A percentile compares a stretch with the other conserved stretches of the same genome.
Conservation (phyloP, 2,797 vertebrate species). For the Betta splendens region DNA sequence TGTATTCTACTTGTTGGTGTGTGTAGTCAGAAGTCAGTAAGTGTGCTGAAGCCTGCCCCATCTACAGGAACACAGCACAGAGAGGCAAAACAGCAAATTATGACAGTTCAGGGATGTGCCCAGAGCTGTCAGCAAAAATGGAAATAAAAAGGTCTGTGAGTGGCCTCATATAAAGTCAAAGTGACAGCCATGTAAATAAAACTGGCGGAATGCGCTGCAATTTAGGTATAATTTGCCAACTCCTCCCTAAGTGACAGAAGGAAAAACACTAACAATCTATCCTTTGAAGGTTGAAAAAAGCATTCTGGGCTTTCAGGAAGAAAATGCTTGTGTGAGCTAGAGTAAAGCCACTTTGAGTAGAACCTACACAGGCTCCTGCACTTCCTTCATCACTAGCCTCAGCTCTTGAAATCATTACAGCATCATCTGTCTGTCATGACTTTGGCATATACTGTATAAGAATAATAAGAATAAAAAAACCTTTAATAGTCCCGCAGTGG, state of each 20-base stretch:
- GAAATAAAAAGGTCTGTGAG: constrained; percentile 62
- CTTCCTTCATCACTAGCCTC: constrained; percentile 48
- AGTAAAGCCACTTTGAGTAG: constrained; percentile 52
- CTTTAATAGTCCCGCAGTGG: too few species aligned
- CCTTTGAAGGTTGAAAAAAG: constrained; percentile 70
- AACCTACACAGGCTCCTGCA: constrained; percentile 50
- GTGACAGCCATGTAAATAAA: constrained; percentile 78
- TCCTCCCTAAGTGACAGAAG: constrained; percentile 14
- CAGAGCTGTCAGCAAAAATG: constrained; percentile 70
- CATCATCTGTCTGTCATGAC: constrained; percentile 73
- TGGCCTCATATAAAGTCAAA: constrained; percentile 55
- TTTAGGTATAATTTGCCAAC: constrained; percentile 61
- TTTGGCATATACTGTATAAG: constrained; percentile 69
- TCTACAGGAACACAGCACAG: constrained; percentile 41
- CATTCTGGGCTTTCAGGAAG: constrained; percentile 31
- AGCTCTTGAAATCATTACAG: constrained; percentile 71
- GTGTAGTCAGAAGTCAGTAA: constrained; percentile 6
- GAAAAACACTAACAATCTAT: constrained; percentile 50
- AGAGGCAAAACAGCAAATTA: constrained; percentile 63
- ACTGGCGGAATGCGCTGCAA: constrained; percentile 58
- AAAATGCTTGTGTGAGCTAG: constrained; percentile 49
- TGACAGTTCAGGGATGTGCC: constrained; percentile 68
- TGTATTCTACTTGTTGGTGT: constrained; percentile 27
- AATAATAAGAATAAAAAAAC: too few species aligned
- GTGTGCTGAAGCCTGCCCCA: constrained; percentile 27